Evolutionary conservation across 2,797 vertebrate species (phyloP).

Genomic region (Catamblyrhynchus diadema): DNA sequence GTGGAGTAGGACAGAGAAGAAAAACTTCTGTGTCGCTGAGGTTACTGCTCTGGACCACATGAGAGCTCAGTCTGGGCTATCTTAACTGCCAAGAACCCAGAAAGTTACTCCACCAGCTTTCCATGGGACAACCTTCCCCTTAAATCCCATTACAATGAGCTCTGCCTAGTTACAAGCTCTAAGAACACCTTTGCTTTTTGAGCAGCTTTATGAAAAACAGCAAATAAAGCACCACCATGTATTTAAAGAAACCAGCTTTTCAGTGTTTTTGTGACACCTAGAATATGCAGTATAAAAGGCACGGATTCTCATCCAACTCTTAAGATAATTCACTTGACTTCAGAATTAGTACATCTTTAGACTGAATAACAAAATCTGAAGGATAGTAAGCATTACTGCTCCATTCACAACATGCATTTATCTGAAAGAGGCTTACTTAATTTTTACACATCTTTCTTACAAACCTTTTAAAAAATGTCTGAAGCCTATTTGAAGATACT

Average conservation of each 20-base stretch:
- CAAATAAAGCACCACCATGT: neutral
- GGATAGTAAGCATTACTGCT: neutral
- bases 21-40: neutral
- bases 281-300: neutral
- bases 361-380: neutral
- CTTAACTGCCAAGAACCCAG: neutral
- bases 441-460: neutral
- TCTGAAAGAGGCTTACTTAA: neutral
- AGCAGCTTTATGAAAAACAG: neutral
- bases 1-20: neutral
- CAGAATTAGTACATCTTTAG: neutral
- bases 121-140: neutral
- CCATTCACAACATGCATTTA: neutral
- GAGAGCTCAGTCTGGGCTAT: neutral
- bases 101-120: neutral
- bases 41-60: neutral
- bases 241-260: neutral
- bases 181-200: neutral
- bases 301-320: neutral
- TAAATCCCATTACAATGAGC: neutral
- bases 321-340: neutral
- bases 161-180: neutral
- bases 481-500: neutral
- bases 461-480: neutral
- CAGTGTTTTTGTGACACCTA: neutral